Base-by-base conservation (phyloP, 1,140 invertebrate genomes). In the Brachionus koreanus region DNA sequence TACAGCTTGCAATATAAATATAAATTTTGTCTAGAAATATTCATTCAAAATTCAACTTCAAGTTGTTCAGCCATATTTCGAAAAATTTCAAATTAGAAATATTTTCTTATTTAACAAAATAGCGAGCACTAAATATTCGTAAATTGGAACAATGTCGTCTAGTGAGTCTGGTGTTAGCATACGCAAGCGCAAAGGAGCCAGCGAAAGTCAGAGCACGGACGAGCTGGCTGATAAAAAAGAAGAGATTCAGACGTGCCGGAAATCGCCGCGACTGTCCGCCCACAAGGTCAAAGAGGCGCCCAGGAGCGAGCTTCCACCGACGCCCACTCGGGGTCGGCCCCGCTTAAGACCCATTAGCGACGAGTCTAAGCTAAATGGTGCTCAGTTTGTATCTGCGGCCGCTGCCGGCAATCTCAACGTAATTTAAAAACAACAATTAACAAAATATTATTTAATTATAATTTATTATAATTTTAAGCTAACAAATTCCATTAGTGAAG, bases 1-100 rank as follows among this genome's bases (percentile, higher is more conserved):
- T 46, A 33, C 63, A 33, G 65, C 65, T 69, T 69, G 65, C 65
- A 69, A 69, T 69, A 69, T 69, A 69, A 69, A 69, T 69, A 69
- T 69, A 39, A 69, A 69, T 69, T 69, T 69, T 65, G 63, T 65
- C 63, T 69, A 37, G 33, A 37, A 69, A 69, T 19, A 42, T n/a
- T 37, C 33, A 69, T 39, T 39, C 16, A 69, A 69, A 67, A 39
- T 42, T 69, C 37, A 16, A 37, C 65, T 39, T 37, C 16, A 39
- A 39, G 4, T 69, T 69, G 65, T 69, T 69, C 65, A 69, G 65
- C 65, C 65, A 69, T 69, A 69, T 69, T 69, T 69, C 19, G 33
- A 9, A 69, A 35, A 37, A 37, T 69, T 39, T 69, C 65, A 69
- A 69, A 69, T 37, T 7, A 69, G 35, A 37, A 69, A 69, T 39